A percentile compares a stretch with the other conserved stretches of the same genome.
phyloP scores from a whole-genome alignment of 92 coral and sea anemone genomes.

The Pocillopora meandrina region DNA sequence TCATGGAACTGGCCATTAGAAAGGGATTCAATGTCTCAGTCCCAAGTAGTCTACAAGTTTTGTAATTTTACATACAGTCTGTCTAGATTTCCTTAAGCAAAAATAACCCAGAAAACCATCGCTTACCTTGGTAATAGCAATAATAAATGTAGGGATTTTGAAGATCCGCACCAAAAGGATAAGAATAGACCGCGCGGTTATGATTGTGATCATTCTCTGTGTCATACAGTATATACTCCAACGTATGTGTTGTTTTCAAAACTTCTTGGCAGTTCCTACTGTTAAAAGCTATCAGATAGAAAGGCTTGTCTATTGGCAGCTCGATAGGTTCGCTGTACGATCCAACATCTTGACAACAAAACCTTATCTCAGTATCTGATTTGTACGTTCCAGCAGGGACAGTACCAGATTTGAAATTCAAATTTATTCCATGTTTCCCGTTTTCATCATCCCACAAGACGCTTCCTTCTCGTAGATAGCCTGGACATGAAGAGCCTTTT shows the following conservation, averaged over 20 bases:
- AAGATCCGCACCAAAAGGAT: slow-evolving; percentile 14
- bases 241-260: slow-evolving; percentile 28
- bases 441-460: slow-evolving; percentile 72
- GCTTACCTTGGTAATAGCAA: slow-evolving; percentile 68
- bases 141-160: slow-evolving; percentile 30
- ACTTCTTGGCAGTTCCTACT: slow-evolving; percentile 53
- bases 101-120: not conserved
- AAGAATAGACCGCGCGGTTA: not conserved
- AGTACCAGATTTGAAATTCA: slow-evolving; percentile 57
- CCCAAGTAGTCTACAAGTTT: too few relatives aligned
- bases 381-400: slow-evolving; percentile 69
- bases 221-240: slow-evolving; percentile 57
- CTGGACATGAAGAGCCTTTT: slow-evolving; percentile 59
- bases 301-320: slow-evolving; percentile 57
- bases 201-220: slow-evolving; percentile 38
- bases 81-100: too few relatives aligned
- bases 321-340: slow-evolving; percentile 13
- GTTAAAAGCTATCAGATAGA: slow-evolving; percentile 53
- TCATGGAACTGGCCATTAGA: too few relatives aligned
- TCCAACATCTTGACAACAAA: slow-evolving; percentile 47
- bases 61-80: too few relatives aligned
- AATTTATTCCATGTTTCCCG: slow-evolving; percentile 16
- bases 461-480: slow-evolving; percentile 53
- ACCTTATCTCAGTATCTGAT: slow-evolving; percentile 40
- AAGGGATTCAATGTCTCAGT: too few relatives aligned